Base-by-base conservation (phyloP, 2,888 invertebrate species). In the Drosophila glabriapex region DNA sequence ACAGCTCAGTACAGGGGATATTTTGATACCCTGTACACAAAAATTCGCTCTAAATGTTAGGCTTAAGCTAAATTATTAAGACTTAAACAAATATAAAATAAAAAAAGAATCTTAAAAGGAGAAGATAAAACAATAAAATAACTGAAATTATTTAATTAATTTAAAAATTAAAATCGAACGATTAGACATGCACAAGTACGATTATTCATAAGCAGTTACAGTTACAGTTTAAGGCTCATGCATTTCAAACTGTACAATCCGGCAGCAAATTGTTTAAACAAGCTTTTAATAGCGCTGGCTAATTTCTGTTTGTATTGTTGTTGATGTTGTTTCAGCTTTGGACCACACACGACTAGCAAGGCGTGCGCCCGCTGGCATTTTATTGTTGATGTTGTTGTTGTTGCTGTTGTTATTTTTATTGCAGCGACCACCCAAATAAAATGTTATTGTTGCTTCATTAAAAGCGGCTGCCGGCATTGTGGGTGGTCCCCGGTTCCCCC, bases 391-490 rank as follows among this genome's bases (percentile, higher is more conserved):
- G 56, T 9, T 41, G 56, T 46, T 71, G 61, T 62, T 71, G 58
- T 53, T 70, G 66, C 65, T 76, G 64, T 69, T 79, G 69, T 77
- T 74, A 61, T 72, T 80, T 71, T 68, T 82, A 73, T 70, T 78
- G 83, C 77, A 68, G 73, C 70, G 85, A 85, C 83, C 81, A 82
- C 81, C 82, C 85, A 76, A 85, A 89, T 78, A 68, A 74, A 70
- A 76, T 88, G 56, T 76, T 86, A 86, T 76, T 82, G 83, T 74
- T 89, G 80, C 75, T 82, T 89, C 84, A 89, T 84, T 83, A 81
- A 85, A 88, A 82, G 85, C 80, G 79, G 68, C 86, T 79, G 76
- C 73, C 76, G 85, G 90, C 88, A 67, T 74, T 85, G 86, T 90
- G 86, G 86, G 86, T 86, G 86, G 86, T 86, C 85, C 62, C 59